A percentile compares a stretch with the other conserved stretches of the same genome.
Evolutionary conservation across 2,888 invertebrate genomes (phyloP).

Genomic region (Silvanus unidentatus): DNA sequence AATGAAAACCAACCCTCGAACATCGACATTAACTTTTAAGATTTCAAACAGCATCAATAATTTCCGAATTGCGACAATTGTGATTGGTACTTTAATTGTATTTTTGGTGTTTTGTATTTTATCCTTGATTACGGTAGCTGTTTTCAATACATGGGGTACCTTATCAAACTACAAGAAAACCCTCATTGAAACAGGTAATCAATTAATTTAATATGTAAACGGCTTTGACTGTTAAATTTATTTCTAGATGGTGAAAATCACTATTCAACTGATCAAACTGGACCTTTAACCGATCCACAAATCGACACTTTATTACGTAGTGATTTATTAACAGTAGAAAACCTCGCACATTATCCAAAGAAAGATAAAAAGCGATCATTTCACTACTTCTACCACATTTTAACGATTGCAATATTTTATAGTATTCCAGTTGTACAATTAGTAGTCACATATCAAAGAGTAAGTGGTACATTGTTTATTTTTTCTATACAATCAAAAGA

Average conservation of each 20-base stretch:
- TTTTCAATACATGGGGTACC: conserved; percentile 31
- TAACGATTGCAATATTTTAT: conserved; percentile 79
- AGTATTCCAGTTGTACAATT: conserved; percentile 80
- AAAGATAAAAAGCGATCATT: conserved; percentile 57
- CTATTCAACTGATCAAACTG: conserved; percentile 15
- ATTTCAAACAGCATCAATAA: conserved; percentile 55
- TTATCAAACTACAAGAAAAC: conserved; percentile 21
- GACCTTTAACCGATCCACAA: conserved; percentile 18
- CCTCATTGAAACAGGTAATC: conserved; percentile 14
- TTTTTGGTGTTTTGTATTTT: conserved; percentile 51
- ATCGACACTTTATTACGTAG: conserved; percentile 16
- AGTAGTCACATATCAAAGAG: conserved; percentile 72
- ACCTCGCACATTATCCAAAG: conserved; percentile 54
- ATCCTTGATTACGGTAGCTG: conserved; percentile 42
- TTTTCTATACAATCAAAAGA: background rate
- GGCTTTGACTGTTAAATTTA: background rate
- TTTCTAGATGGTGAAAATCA: conserved; percentile 1
- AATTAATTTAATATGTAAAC: background rate
- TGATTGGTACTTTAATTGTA: no score
- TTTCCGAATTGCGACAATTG: conserved; percentile 52
- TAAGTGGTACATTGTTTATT: conserved; percentile 21
- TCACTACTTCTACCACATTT: conserved; percentile 67
- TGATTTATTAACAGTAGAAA: conserved; percentile 51
- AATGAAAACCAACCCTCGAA: conserved; percentile 19
- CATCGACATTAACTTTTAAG: conserved; percentile 46